Base-by-base conservation (phyloP, 2,888 invertebrate genomes). In the Lithophane leautieri region DNA sequence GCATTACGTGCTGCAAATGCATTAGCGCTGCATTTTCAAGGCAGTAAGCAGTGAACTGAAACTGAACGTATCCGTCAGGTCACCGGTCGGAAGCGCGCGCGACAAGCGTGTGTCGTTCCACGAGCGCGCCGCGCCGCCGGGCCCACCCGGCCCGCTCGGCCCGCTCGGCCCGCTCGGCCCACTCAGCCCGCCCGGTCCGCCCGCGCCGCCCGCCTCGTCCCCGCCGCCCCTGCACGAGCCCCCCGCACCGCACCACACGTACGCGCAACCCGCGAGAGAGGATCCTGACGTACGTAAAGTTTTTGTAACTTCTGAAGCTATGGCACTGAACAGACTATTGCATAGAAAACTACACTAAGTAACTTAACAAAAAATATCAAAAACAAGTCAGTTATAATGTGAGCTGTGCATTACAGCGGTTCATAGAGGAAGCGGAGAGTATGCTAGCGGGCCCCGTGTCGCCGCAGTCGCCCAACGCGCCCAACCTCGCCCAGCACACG, bases 21-120 rank as follows among this genome's bases (percentile, higher is more conserved):
- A 52, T 9, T 22, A 22, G 52, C 52, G 9, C 52, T 50, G 19
- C 50, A 22, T 52, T 22, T 52, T 11, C 22, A n/a, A 54, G 11
- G n/a, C 52, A n/a, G n/a, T n/a, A n/a, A n/a, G n/a, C 54, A n/a
- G 54, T n/a, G 12, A n/a, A 16, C 8, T 25, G 6, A 56, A 56
- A 16, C 7, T 58, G 16, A 28, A 25, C 0, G 7, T 28, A 16
- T 2, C 8, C 28, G 0, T 6, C 14, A 95, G 95, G 69, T 95
- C 95, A 0, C 95, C 94, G 2, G 91, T 92, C 69, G 90, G 90
- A 81, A 80, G 87, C 19, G 86, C 83, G 1, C 94, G 96, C n/a
- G 96, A 97, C 89, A 98, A 98, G 93, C 97, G 98, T 86, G 98
- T 98, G 65, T 98, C 98, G 86, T 98, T 98, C 94, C 98, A 98